Evolutionary conservation across 2,113 vertebrate genomes (phyloP).

Genomic region (Anseranas semipalmata): DNA sequence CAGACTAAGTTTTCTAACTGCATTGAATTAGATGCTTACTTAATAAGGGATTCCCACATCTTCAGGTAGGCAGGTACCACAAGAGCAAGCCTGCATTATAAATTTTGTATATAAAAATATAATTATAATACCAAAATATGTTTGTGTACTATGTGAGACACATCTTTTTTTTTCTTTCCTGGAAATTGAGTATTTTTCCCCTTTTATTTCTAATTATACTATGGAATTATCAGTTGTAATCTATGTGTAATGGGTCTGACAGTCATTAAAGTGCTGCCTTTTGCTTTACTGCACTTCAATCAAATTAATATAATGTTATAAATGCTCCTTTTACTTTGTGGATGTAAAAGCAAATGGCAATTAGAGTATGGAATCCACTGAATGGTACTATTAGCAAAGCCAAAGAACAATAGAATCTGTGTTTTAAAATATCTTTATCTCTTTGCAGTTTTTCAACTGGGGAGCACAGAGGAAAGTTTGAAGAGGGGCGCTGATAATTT

Average conservation of each 20-base stretch:
- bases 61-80: neutral
- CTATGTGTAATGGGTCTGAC: neutral
- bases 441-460: neutral
- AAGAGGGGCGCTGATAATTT: neutral
- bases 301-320: neutral
- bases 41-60: neutral
- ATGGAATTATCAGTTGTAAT: neutral
- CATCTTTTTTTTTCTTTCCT: neutral
- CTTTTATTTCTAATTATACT: neutral
- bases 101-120: neutral
- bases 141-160: neutral
- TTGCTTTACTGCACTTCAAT: neutral
- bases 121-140: neutral
- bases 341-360: neutral
- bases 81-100: neutral
- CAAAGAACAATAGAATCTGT: neutral
- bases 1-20: neutral
- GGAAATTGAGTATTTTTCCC: accelerated
- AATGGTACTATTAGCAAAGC: neutral
- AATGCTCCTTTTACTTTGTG: neutral
- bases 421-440: neutral
- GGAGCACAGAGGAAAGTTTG: neutral
- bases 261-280: neutral
- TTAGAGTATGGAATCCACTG: neutral
- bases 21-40: neutral